Percentiles rank a stretch among this genome's conserved stretches.
Conservation (phyloP, 2,797 vertebrate genomes). For the Eulemur mongoz region DNA sequence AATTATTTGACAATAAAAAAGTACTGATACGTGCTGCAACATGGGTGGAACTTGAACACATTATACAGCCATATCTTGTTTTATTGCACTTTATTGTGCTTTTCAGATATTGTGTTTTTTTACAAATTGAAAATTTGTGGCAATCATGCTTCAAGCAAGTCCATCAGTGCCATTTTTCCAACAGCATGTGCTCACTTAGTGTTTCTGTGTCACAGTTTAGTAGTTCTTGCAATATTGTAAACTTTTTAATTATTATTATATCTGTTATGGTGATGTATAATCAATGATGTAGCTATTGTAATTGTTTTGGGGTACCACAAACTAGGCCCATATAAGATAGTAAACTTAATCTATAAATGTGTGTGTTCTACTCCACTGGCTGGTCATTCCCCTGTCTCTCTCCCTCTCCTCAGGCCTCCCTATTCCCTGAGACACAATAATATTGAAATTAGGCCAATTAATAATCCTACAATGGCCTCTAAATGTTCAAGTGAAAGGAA, state of each 20-base stretch:
- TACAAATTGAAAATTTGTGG: background rate
- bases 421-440: background rate
- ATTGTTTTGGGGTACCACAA: background rate
- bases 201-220: background rate
- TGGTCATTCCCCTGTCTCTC: background rate
- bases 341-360: background rate
- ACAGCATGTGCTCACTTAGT: background rate
- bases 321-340: background rate
- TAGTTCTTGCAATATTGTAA: background rate
- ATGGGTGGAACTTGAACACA: background rate
- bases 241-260: background rate
- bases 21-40: background rate
- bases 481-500: background rate
- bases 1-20: conserved; percentile 26
- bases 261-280: background rate
- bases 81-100: background rate
- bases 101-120: background rate
- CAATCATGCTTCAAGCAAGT: background rate
- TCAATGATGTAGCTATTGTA: background rate
- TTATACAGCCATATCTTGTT: background rate
- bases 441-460: background rate
- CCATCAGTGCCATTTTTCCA: background rate
- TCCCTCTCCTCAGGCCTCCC: background rate
- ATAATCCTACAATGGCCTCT: background rate
- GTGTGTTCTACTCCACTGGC: background rate